Base-by-base conservation (phyloP, 2,797 vertebrate species). In the Xiphophorus birchmanni region DNA sequence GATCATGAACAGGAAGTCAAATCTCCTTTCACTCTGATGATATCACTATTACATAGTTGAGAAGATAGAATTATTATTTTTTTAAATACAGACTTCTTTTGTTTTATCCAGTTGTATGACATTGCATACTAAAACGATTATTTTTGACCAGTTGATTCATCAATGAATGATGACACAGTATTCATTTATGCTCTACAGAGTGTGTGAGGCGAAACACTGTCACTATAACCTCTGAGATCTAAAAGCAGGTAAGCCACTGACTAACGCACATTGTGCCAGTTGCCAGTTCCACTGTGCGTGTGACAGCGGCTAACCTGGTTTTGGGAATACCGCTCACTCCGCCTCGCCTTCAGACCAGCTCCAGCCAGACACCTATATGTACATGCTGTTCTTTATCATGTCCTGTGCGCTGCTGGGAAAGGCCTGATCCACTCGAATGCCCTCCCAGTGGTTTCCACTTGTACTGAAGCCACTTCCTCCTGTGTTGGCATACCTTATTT, bases 301-400 rank as follows among this genome's bases (percentile, higher is more conserved):
- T 99, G 98, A 99, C 98, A 99, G 98, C 98, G 98, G 98, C 98
- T 99, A 99, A 99, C 97, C 97, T 97, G 97, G 95, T 96, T 97
- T 97, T 98, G 95, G 97, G 95, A 96, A 91, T 79, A 85, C 94
- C 90, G 78, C 95, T 90, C 73, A 42, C 50, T 73, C 72, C 73
- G 84, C 60, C 37, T 86, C 73, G 44, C 65, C 83, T 72, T 77
- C 10, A 77, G 71, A 74, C 82, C 82, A 89, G 82, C 80, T 81
- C 5, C 67, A 79, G 78, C 80, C 69, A 84, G 89, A 81, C 87
- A 52, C 80, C 85, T 45, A 58, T 74, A 73, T 78, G 78, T 65
- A 26, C 67, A 76, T 75, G 77, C 79, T 78, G 71, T 13, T 48
- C 77, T n/a, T 56, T 47, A 85, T 82, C 82, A 65, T 77, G 88